Conservation (phyloP, 2,113 vertebrate genomes). For the Cyanoramphus novaezelandiae region DNA sequence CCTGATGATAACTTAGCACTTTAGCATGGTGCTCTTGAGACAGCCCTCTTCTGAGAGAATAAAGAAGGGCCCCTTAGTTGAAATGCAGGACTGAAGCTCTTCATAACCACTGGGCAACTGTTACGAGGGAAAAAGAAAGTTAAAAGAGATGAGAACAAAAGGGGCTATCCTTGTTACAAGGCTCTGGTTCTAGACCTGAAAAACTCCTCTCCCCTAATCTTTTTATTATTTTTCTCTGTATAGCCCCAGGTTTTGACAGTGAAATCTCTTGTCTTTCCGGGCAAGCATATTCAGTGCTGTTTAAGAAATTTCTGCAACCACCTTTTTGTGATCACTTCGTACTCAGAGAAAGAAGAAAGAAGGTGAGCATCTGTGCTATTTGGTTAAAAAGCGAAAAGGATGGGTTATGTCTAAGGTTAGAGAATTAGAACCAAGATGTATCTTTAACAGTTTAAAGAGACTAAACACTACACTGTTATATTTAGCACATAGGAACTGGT, state of each 20-base stretch:
- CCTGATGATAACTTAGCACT: slow-evolving; percentile 77
- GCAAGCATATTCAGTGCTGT: background rate
- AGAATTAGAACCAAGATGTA: background rate
- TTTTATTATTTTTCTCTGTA: slow-evolving; percentile 23
- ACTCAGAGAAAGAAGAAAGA: background rate
- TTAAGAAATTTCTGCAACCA: background rate
- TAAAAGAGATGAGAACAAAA: slow-evolving; percentile 57
- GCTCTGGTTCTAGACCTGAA: slow-evolving; percentile 26
- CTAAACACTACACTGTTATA: background rate
- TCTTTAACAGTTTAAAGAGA: background rate
- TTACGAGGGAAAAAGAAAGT: slow-evolving; percentile 53
- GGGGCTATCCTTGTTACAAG: slow-evolving; percentile 42
- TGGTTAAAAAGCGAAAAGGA: background rate
- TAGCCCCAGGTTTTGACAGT: slow-evolving; percentile 18
- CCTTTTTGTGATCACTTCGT: background rate
- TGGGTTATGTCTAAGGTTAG: background rate
- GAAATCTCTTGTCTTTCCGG: background rate
- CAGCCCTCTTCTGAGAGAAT: slow-evolving; percentile 77
- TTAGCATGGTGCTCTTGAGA: slow-evolving; percentile 82
- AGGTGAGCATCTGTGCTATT: background rate
- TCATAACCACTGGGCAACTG: slow-evolving; percentile 45
- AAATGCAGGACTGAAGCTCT: slow-evolving; percentile 52
- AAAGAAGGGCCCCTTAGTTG: slow-evolving; percentile 62
- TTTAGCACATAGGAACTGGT: background rate
- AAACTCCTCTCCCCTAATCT: background rate